Evolutionary conservation across 2,797 vertebrate genomes (phyloP).

Genomic region (Paguma larvata): DNA sequence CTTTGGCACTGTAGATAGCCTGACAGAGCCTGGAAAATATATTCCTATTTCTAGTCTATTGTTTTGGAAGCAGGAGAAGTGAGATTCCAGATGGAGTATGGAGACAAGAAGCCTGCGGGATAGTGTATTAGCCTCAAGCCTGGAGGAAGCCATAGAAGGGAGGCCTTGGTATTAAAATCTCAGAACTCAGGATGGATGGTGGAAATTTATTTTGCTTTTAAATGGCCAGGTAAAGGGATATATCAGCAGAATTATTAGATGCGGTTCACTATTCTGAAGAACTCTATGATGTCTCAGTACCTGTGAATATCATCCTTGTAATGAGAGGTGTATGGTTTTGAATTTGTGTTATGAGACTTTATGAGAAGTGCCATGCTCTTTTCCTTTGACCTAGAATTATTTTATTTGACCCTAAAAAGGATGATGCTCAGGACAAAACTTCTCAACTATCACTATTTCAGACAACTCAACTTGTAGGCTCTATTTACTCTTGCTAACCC

Average conservation of each 20-base stretch:
- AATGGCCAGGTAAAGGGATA: not conserved
- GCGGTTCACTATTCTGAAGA: not conserved
- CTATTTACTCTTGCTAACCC: not conserved
- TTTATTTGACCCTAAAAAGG: slow-evolving; percentile 12
- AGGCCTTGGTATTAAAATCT: slow-evolving; percentile 2
- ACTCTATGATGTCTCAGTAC: not conserved
- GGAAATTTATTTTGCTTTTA: not conserved
- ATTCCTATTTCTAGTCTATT: slow-evolving; percentile 12
- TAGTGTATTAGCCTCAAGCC: slow-evolving; percentile 4
- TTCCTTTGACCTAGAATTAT: not conserved
- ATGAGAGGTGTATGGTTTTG: not conserved
- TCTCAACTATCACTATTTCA: not conserved
- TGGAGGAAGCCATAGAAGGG: not conserved
- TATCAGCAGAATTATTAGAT: not conserved
- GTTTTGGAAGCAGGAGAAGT: slow-evolving; percentile 58
- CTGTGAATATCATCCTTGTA: not conserved
- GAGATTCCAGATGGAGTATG: slow-evolving; percentile 19
- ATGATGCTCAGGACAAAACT: not conserved
- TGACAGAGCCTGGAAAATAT: slow-evolving; percentile 21
- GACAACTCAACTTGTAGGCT: slow-evolving; percentile 22
- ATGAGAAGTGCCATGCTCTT: not conserved
- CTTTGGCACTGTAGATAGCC: not conserved
- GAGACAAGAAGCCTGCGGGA: not conserved
- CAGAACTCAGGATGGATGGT: not conserved
- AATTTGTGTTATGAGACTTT: not conserved